These are phyloP conservation scores for Hassar affinis DNA, from an alignment of 2,113 vertebrate genomes.

Conservation along the genomic window DNA sequence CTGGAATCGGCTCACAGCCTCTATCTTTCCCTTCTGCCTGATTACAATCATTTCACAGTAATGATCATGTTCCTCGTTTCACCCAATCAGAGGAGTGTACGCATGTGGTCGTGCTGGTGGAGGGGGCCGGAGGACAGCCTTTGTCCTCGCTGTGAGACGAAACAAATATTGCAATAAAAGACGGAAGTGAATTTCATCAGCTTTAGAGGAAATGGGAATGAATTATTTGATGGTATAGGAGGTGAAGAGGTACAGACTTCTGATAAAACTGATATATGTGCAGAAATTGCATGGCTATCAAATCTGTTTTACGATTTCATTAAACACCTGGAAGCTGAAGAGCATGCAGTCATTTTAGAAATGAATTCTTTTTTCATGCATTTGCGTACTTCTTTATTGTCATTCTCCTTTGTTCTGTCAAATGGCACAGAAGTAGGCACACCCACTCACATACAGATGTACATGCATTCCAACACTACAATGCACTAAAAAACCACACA, in stretches of 20 bases:
- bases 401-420: neutral
- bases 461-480: neutral
- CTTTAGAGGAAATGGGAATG: neutral
- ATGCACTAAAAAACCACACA: neutral
- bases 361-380: neutral
- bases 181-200: neutral
- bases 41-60: conserved; percentile 51
- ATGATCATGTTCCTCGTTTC: conserved; percentile 24
- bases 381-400: neutral
- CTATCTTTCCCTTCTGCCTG: conserved; percentile 31
- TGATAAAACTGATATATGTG: neutral
- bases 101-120: conserved; percentile 2
- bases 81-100: conserved; percentile 26
- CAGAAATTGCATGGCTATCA: neutral
- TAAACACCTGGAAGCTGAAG: neutral
- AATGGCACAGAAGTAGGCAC: conserved; percentile 15
- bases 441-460: neutral
- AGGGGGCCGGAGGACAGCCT: neutral
- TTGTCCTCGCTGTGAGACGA: neutral
- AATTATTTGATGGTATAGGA: conserved; percentile 12
- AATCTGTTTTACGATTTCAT: neutral
- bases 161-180: conserved; percentile 10
- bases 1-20: neutral
- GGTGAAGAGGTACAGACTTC: conserved; percentile 14
- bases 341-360: neutral